Conservation (phyloP, 2,888 invertebrate species). For the Ochropleura plecta region DNA sequence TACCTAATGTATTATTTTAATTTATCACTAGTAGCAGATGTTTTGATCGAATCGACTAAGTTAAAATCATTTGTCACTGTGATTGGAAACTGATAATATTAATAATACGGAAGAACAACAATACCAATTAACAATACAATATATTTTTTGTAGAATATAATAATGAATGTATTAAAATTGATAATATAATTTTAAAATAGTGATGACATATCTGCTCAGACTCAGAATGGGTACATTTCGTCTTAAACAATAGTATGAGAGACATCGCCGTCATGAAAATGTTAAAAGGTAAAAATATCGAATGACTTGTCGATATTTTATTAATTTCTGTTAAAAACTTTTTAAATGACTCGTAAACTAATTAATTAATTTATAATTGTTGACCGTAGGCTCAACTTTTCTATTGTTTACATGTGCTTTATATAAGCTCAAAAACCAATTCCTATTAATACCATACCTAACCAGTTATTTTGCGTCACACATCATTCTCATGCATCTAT, state of each 20-base stretch:
- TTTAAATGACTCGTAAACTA: background rate
- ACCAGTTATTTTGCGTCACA: constrained; percentile 16
- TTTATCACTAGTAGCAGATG: constrained; percentile 26
- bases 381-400: background rate
- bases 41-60: constrained; percentile 37
- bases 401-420: background rate
- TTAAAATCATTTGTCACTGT: constrained; percentile 46
- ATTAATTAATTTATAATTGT: background rate
- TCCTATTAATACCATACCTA: background rate
- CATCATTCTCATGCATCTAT: background rate
- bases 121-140: constrained; percentile 38
- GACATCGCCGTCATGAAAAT: background rate
- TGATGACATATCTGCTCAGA: constrained; percentile 12
- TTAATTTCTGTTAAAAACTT: background rate
- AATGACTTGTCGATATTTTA: background rate
- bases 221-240: background rate
- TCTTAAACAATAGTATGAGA: background rate
- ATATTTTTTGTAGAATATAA: background rate
- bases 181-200: constrained; percentile 21
- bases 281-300: background rate
- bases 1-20: constrained; percentile 41
- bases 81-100: constrained; percentile 40
- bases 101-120: constrained; percentile 51
- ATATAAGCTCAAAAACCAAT: background rate
- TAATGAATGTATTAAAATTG: constrained; percentile 14